Conservation (phyloP, 2,797 vertebrate genomes). For the Mus minutoides region DNA sequence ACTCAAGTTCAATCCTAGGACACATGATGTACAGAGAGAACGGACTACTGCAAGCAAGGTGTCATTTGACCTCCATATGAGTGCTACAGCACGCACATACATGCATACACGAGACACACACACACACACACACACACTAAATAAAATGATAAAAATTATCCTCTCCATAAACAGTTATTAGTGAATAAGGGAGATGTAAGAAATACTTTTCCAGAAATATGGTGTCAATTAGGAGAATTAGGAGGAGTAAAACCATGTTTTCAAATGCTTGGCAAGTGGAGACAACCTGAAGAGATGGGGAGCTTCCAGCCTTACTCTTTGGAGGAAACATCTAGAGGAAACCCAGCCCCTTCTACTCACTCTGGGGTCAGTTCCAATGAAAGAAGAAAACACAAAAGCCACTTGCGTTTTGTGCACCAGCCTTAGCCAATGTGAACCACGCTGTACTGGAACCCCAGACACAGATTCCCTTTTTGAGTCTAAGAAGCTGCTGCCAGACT, state of each 20-base stretch:
- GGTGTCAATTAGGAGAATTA: neutral
- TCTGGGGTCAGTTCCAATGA: neutral
- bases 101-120: neutral
- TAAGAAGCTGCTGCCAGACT: neutral
- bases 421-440: neutral
- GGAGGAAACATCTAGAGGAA: neutral
- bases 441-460: neutral
- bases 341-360: neutral
- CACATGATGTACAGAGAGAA: neutral
- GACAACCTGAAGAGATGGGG: neutral
- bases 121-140: neutral
- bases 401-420: neutral
- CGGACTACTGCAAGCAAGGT: neutral
- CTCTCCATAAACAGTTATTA: neutral
- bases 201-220: neutral
- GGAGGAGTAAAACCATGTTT: neutral
- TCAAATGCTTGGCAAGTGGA: neutral
- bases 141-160: slow-evolving; percentile 18
- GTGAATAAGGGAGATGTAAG: neutral
- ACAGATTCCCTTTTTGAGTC: neutral
- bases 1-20: neutral
- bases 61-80: neutral
- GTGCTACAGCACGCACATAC: neutral
- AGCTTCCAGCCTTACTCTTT: neutral
- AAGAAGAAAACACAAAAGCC: neutral